Evolutionary conservation across 1,140 invertebrate genomes (phyloP), one percentile per base, ranked within the genome.

Genomic region (Latrodectus geometricus): DNA sequence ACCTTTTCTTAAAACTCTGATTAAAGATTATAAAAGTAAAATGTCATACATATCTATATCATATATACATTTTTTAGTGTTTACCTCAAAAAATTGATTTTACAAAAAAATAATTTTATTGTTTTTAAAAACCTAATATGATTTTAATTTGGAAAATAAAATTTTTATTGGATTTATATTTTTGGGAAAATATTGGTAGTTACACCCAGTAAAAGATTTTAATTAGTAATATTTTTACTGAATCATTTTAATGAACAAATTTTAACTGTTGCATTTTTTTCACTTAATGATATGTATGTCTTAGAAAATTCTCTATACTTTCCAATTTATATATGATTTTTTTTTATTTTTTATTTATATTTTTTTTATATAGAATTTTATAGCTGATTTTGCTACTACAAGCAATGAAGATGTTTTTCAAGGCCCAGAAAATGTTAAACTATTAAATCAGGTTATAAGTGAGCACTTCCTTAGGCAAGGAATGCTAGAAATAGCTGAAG

Each of bases 401-500:
- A 95, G 95, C 70, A 94, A 95, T 88, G 96, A 97, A 80, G 95
- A 97, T 90, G 94, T 95, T 0, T 96, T 99, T 91, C 94, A 95
- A 72, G 94, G 94, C 35, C 91, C 94, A 48, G 94, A 95, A 69
- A 97, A 97, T 90, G 93, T 94, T 56, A 93, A 95, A 88, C 92
- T 97, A 17, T 92, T 99, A 68, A 98, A 99, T 92, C 95, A 97
- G 92, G 96, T 98, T n/a, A 96, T 99, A 66, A 97, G 96, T 89
- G 96, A 99, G 90, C 97, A 99, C 93, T 97, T 98, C 90, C 96
- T 97, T 90, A 93, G 97, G 87, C 96, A 98, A 92, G 98, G 97
- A 70, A 95, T 96, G 93, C 92, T 97, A 65, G 95, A 97, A 88
- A 96, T 98, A 85, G 96, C 96, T 20, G 95, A 97, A 90, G 93